A percentile compares a stretch with the other conserved stretches of the same genome.
These are phyloP conservation scores for Thysanoteuthis rhombus DNA, from an alignment of 2,888 invertebrate genomes.

Conservation along the genomic window DNA sequence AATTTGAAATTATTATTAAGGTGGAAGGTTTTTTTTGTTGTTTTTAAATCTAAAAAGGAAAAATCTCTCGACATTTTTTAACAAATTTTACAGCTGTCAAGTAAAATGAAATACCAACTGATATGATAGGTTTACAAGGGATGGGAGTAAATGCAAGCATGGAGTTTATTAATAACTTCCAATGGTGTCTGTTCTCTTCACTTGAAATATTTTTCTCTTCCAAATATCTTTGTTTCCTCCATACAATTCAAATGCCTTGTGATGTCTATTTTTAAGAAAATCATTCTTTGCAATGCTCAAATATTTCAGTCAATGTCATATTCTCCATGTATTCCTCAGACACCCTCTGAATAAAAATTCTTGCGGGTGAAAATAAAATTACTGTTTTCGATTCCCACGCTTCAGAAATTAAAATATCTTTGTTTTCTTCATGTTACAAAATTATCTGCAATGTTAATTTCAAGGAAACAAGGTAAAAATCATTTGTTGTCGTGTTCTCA, in stretches of 20 bases:
- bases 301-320: not conserved
- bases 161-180: not conserved
- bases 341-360: not conserved
- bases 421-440: not conserved
- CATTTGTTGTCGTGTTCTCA: not conserved
- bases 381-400: not conserved
- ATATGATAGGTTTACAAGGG: not conserved
- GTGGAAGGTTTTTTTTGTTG: not conserved
- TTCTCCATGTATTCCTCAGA: not conserved
- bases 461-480: not conserved
- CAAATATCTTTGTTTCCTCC: not conserved
- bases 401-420: constrained; percentile 12
- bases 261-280: too few species aligned
- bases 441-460: not conserved
- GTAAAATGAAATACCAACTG: not conserved
- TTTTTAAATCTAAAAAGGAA: not conserved
- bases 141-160: not conserved
- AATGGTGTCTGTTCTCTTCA: not conserved
- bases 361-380: not conserved
- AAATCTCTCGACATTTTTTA: not conserved
- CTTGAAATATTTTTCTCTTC: not conserved
- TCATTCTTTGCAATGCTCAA: not conserved
- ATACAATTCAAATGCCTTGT: not conserved
- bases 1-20: not conserved
- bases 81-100: not conserved